Conservation (phyloP, 2,888 invertebrate species). For the Euplexia lucipara region DNA sequence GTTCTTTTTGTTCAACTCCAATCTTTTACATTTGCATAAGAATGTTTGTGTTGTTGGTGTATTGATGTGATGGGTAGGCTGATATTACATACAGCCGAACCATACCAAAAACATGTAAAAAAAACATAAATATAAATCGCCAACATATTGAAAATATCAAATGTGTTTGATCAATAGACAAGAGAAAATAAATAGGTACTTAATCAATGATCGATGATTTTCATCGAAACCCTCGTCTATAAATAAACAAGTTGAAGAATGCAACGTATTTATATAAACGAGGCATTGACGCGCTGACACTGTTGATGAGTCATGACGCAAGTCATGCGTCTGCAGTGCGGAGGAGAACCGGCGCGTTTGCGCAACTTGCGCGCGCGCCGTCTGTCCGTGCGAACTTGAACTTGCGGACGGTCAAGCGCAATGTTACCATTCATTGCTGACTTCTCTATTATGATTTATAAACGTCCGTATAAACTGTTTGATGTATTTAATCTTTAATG, state of each 20-base stretch:
- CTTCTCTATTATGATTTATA: conserved; percentile 45
- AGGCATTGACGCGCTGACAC: conserved; percentile 82
- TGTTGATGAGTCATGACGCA: conserved; percentile 83
- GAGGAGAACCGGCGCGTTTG: conserved; percentile 71
- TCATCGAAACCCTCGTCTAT: conserved; percentile 75
- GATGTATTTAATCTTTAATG: conserved; percentile 15
- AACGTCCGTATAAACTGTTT: conserved; percentile 8
- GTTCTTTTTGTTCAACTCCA: conserved; percentile 83
- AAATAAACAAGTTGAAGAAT: conserved; percentile 81
- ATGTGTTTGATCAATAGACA: conserved; percentile 62
- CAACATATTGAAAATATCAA: conserved; percentile 29
- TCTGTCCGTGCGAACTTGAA: conserved; percentile 83
- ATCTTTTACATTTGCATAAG: conserved; percentile 85
- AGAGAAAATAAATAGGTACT: conserved; percentile 71
- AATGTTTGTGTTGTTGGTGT: conserved; percentile 75
- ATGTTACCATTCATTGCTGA: conserved; percentile 63
- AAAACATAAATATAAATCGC: conserved; percentile 19
- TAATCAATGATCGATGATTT: conserved; percentile 76
- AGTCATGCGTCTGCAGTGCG: conserved; percentile 71
- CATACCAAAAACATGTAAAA: conserved; percentile 20
- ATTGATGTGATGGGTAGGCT: conserved; percentile 57
- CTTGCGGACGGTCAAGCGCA: conserved; percentile 83
- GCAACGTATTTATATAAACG: conserved; percentile 81
- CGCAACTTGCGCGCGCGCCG: conserved; percentile 72
- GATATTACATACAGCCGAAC: conserved; percentile 33